These are phyloP conservation scores for Danio kyathit DNA, from an alignment of 2,797 vertebrate genomes.

Conservation along the genomic window DNA sequence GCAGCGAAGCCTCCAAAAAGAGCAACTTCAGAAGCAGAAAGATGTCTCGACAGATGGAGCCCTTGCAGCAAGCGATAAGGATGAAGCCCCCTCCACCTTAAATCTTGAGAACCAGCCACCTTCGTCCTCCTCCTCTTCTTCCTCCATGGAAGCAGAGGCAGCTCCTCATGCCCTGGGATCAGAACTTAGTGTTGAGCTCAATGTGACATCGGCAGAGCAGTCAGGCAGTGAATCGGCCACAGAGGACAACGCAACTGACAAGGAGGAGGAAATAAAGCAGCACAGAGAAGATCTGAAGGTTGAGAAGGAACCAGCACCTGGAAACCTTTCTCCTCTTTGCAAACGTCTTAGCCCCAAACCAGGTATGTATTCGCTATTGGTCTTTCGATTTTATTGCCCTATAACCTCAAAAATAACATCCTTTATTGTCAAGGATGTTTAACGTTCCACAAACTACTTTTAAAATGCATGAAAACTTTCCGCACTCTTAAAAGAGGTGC, in stretches of 20 bases:
- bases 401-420: background rate
- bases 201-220: slow-evolving; percentile 92
- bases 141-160: slow-evolving; percentile 77
- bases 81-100: slow-evolving; percentile 69
- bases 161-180: slow-evolving; percentile 74
- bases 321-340: slow-evolving; percentile 80
- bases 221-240: slow-evolving; percentile 92
- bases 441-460: no score
- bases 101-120: slow-evolving; percentile 81
- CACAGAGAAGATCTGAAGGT: slow-evolving; percentile 84
- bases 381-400: background rate
- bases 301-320: slow-evolving; percentile 85
- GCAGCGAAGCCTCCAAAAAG: slow-evolving; percentile 97
- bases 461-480: no score
- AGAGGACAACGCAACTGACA: slow-evolving; percentile 88
- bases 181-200: slow-evolving; percentile 86
- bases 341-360: slow-evolving; percentile 93
- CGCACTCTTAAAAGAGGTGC: no score
- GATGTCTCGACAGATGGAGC: slow-evolving; percentile 84
- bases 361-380: slow-evolving; percentile 74
- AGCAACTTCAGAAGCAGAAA: slow-evolving; percentile 98
- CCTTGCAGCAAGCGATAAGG: slow-evolving; percentile 82
- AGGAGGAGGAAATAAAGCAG: slow-evolving; percentile 87
- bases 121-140: slow-evolving; percentile 77
- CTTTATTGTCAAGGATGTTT: background rate